Percentiles rank a stretch among this genome's conserved stretches.
phyloP scores from a whole-genome alignment of 1,140 invertebrate species.

The Drosophila lacteicornis region DNA sequence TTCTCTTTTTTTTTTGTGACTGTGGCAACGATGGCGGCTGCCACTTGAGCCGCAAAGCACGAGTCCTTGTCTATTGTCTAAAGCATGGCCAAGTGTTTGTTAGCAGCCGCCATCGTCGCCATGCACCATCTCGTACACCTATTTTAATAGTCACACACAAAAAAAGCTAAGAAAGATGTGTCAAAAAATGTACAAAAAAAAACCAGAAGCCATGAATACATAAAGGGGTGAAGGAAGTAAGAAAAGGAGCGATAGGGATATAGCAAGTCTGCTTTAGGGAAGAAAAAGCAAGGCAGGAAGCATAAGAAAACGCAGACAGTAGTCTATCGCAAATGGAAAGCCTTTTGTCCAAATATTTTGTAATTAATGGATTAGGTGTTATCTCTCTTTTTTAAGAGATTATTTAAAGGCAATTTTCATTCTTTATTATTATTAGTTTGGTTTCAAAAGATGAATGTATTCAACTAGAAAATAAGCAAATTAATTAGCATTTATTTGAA shows the following conservation, averaged over 20 bases:
- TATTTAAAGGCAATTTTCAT: too few species aligned
- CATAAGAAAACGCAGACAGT: constrained; percentile 8
- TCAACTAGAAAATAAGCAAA: neutral
- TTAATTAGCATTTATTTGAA: constrained; percentile 1
- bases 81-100: constrained; percentile 83
- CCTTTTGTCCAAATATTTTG: neutral
- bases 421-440: neutral
- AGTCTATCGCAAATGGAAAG: neutral
- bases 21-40: constrained; percentile 58
- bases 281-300: constrained; percentile 15
- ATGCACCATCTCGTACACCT: constrained; percentile 74
- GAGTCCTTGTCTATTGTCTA: constrained; percentile 82
- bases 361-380: neutral
- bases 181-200: constrained; percentile 53
- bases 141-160: constrained; percentile 79
- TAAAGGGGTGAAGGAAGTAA: constrained; percentile 30
- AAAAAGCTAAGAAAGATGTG: constrained; percentile 60
- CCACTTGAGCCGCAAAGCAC: constrained; percentile 80
- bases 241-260: constrained; percentile 25
- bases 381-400: neutral
- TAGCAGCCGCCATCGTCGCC: constrained; percentile 63
- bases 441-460: neutral
- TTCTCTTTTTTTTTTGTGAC: constrained; percentile 33
- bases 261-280: neutral
- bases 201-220: constrained; percentile 18